These are phyloP conservation scores for Leptatherina wallacei DNA, from an alignment of 2,797 vertebrate genomes.

Conservation along the genomic window DNA sequence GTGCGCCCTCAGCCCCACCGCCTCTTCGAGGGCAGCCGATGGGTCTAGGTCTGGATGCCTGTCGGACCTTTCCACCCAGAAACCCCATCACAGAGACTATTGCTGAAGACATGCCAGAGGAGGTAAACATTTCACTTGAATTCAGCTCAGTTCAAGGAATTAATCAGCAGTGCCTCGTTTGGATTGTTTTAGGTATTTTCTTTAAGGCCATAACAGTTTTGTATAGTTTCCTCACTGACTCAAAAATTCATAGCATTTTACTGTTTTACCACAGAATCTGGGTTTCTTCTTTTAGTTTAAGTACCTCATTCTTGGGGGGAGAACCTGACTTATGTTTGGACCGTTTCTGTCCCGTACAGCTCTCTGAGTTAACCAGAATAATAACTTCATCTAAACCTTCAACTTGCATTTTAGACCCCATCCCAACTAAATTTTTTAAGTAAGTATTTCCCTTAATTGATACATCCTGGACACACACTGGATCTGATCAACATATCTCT, in stretches of 20 bases:
- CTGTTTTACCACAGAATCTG: not conserved
- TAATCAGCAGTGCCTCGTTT: not conserved
- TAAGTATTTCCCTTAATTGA: no score
- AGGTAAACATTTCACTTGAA: slow-evolving; percentile 76
- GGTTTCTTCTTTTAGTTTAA: not conserved
- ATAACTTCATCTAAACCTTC: no score
- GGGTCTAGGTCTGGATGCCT: slow-evolving; percentile 73
- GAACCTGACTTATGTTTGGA: no score
- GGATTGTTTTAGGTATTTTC: not conserved
- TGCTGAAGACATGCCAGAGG: slow-evolving; percentile 92
- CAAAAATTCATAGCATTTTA: not conserved
- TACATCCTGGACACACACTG: no score
- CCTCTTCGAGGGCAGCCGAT: slow-evolving; percentile 60
- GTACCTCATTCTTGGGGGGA: not conserved
- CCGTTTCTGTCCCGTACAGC: no score
- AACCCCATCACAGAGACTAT: slow-evolving; percentile 93
- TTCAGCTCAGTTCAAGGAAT: not conserved
- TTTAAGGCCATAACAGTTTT: not conserved
- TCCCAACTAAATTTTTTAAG: no score
- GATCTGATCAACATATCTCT: no score
- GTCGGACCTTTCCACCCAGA: slow-evolving; percentile 89
- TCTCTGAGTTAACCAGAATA: no score
- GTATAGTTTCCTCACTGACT: slow-evolving; percentile 4
- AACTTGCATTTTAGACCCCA: no score
- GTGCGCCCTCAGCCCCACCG: slow-evolving; percentile 72